Conservation (phyloP, 2,888 invertebrate genomes). For the Parascotia fuliginaria region DNA sequence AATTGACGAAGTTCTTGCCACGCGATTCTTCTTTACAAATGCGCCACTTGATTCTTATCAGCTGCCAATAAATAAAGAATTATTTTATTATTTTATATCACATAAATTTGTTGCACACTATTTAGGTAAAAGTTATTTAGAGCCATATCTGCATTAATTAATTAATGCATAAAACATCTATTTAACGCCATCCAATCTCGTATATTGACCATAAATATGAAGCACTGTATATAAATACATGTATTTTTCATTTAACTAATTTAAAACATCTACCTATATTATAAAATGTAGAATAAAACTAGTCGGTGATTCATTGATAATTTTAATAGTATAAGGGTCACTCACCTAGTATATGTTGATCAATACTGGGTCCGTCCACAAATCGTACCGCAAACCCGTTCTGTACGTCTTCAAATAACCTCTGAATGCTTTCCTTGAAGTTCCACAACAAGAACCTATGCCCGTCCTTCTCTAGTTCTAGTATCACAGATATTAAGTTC, state of each 20-base stretch:
- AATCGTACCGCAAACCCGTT: constrained; percentile 50
- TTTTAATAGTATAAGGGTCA: background rate
- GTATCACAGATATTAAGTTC: constrained; percentile 66
- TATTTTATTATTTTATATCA: no score
- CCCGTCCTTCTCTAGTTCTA: constrained; percentile 61
- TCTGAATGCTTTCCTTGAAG: constrained; percentile 57
- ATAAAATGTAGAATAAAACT: no score
- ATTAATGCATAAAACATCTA: no score
- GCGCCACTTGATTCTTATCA: constrained; percentile 5
- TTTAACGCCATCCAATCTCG: no score
- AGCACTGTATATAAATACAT: no score
- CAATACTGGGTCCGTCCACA: constrained; percentile 68
- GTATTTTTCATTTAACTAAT: no score
- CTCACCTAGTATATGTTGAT: constrained; percentile 67
- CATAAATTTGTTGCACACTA: no score
- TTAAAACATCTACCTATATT: no score
- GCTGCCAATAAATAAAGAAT: constrained; percentile 4
- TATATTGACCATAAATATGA: no score
- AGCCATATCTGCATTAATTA: no score
- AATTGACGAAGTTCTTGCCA: background rate
- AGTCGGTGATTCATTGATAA: no score
- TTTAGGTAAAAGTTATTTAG: no score
- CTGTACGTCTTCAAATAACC: constrained; percentile 57
- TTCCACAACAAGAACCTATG: constrained; percentile 70
- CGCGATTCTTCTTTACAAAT: constrained; percentile 4